phyloP scores from a whole-genome alignment of 2,797 vertebrate species.

The Poecile montanus region DNA sequence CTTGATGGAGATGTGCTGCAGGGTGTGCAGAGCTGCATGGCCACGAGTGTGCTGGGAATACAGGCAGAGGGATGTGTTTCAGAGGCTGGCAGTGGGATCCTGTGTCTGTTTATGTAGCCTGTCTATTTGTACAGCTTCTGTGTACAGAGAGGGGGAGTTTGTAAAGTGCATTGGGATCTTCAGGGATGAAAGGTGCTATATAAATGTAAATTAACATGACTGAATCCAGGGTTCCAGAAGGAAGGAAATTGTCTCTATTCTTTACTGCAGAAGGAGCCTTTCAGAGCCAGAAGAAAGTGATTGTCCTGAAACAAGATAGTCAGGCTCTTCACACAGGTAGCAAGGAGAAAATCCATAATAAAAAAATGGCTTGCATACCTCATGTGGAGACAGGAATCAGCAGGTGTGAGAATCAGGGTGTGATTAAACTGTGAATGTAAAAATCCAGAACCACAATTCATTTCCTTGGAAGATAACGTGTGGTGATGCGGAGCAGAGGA shows the following conservation, averaged over 20 bases:
- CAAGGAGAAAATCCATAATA: background rate
- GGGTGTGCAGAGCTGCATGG: background rate
- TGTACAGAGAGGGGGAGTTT: background rate
- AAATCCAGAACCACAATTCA: background rate
- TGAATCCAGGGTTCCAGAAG: background rate
- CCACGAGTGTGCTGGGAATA: background rate
- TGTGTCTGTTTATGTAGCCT: background rate
- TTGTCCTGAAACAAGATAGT: background rate
- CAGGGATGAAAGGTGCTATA: constrained; percentile 15
- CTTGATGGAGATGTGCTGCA: background rate
- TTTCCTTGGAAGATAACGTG: background rate
- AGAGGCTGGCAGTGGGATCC: background rate
- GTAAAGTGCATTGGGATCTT: background rate
- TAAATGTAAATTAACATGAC: constrained; percentile 37
- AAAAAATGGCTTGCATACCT: background rate
- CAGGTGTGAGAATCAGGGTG: background rate
- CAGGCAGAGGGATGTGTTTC: background rate
- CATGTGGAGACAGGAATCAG: background rate
- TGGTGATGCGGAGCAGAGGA: background rate
- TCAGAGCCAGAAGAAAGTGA: background rate
- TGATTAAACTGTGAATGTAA: constrained; percentile 12
- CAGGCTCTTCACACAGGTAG: background rate
- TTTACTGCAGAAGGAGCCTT: background rate
- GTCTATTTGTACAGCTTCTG: background rate
- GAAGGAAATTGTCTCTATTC: background rate